Base-by-base conservation (phyloP, 2,113 vertebrate species). In the Narcine bancroftii region DNA sequence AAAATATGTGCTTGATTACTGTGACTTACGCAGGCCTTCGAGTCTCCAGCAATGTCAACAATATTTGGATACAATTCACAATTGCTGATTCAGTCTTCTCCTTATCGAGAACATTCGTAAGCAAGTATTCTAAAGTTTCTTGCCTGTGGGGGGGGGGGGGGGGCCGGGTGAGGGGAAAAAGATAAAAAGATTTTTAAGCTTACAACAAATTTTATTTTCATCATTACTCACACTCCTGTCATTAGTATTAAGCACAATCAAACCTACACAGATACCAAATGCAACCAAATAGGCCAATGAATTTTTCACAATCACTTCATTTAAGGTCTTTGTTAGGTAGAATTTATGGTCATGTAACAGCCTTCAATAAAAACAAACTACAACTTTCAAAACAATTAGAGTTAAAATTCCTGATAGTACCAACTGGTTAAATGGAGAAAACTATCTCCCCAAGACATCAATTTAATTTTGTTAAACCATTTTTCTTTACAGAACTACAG, bases 81-180 rank as follows among this genome's bases (percentile, higher is more conserved):
- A 99, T 99, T 24, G 98, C 98, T 6, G 98, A 98, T 92, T 99
- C 98, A 65, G 97, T 99, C 94, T 98, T 99, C 94, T 99, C 98
- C 94, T 97, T 97, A 94, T 99, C 97, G 92, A 99, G 99, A 93
- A 99, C 98, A 94, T 99, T 99, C 92, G 97, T 96, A 69, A 99
- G 96, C 92, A 99, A 96, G 94, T 99, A 97, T 93, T 99, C 98
- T 95, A 99, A 98, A 6, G 98, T 99, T 95, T 99, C 98, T 95
- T 98, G 97, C 92, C 98, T 99, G 93, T 26, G 3, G n/a, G n/a
- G 13, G n/a, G n/a, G n/a, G n/a, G n/a, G n/a, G n/a, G n/a, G n/a
- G n/a, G n/a, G n/a, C n/a, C n/a, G n/a, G n/a, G n/a, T n/a, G n/a
- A n/a, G n/a, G n/a, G n/a, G n/a, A n/a, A n/a, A n/a, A n/a, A n/a